Conservation (phyloP, 1,140 invertebrate genomes). For the Asobara japonica region DNA sequence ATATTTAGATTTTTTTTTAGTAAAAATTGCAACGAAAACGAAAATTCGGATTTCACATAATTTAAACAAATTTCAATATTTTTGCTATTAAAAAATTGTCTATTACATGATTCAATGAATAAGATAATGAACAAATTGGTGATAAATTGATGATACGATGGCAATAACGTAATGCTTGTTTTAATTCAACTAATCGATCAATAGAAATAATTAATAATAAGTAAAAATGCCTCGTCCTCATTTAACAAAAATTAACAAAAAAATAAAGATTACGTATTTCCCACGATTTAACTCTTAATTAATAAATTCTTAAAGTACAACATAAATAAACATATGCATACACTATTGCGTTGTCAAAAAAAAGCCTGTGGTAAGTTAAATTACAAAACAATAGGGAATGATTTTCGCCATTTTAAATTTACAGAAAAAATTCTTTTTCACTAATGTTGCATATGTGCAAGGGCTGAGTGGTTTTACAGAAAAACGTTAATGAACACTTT, state of each 20-base stretch:
- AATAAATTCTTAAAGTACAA: not conserved
- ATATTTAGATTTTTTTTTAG: too few relatives aligned
- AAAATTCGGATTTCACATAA: constrained; percentile 4
- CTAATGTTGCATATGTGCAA: too few relatives aligned
- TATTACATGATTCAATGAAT: not conserved
- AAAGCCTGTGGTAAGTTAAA: not conserved
- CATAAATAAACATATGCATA: not conserved
- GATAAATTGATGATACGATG: not conserved
- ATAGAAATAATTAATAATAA: too few relatives aligned
- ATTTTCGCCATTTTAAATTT: too few relatives aligned
- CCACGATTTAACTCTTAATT: too few relatives aligned
- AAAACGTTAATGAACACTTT: too few relatives aligned
- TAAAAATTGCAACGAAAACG: not conserved
- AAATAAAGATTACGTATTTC: too few relatives aligned
- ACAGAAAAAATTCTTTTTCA: too few relatives aligned
- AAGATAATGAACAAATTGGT: not conserved
- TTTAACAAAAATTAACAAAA: not conserved
- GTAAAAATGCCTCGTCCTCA: not conserved
- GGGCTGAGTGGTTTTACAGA: too few relatives aligned
- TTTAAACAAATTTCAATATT: not conserved
- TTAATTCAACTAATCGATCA: not conserved
- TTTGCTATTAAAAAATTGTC: not conserved
- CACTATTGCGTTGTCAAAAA: not conserved
- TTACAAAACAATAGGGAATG: too few relatives aligned
- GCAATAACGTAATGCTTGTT: not conserved